Base-by-base conservation (phyloP, 2,113 vertebrate genomes). In the Solenodon paradoxus region DNA sequence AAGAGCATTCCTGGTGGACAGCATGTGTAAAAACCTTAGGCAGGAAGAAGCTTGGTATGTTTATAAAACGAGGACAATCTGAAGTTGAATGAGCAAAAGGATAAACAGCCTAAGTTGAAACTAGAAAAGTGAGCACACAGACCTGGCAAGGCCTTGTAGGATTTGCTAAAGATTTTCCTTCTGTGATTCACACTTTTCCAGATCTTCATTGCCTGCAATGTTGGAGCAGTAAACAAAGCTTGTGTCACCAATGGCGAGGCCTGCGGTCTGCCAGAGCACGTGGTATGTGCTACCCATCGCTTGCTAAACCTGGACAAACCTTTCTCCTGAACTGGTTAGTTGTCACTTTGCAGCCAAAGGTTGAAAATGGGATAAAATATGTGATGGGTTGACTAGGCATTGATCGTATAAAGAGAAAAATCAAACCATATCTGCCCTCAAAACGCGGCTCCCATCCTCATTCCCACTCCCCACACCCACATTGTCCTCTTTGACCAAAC, bases 251-350 rank as follows among this genome's bases (percentile, higher is more conserved):
- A 7, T 2, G 51, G 35, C 8, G 19, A 40, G 53, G 45, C 30
- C 55, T 24, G 24, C 9, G 42, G 19, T 74, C 32, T 66, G 72
- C 28, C 47, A 35, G 17, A 30, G 47, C 26, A 10, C 59, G 47
- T 0, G 22, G 55, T n/a, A 35, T 6, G 15, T 16, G 20, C 17
- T 32, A 2, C 38, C 8, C 13, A 61, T 13, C 13, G 4, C 61
- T 42, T 9, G 12, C 24, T 47, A 24, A 86, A 22, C 28, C 40
- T 59, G 38, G 15, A 47, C 10, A 11, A 26, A 24, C 9, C 51
- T 79, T 61, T 61, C 74, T 71, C 17, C 51, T 40, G 16, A 42
- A 26, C 42, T 16, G 26, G 26, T 51, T 59, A 9, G 8, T 26
- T 79, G 53, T 24, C n/a, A 71, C 22, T 61, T 1, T 61, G 40